Base-by-base conservation (phyloP, 1,140 invertebrate genomes). In the Drosophila sp. region DNA sequence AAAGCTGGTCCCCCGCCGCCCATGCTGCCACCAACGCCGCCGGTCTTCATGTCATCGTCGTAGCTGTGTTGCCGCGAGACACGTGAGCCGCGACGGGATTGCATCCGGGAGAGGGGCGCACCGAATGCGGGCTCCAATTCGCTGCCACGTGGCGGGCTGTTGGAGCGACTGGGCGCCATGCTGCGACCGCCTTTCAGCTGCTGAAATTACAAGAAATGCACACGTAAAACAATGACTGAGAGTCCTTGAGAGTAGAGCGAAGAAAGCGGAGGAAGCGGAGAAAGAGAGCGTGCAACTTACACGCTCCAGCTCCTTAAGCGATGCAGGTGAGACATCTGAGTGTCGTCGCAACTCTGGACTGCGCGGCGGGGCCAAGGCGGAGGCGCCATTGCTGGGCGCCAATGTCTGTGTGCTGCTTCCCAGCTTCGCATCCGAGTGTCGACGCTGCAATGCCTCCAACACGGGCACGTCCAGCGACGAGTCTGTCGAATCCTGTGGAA, bases 291-390 rank as follows among this genome's bases (percentile, higher is more conserved):
- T 4, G 14, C 4, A 32, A 89, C 92, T 93, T 93, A 97, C 96
- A 94, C 96, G 96, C 93, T 97, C 96, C 1, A 97, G 92, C 92
- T 97, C 96, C 86, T 97, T 97, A 4, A 97, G 92, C 36, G 96
- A 96, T 0, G 96, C 96, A 0, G 96, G 96, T 13, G 96, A 97
- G 0, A 97, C 96, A 71, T 97, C 96, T 0, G 96, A 97, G 81
- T 97, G 96, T 36, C 96, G 92, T 0, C 96, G 92, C 0, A 96
- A 91, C 78, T 97, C 96, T 0, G 96, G 95, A 66, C 95, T 96
- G 25, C 96, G 92, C 0, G 96, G 96, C 9, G 96, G 96, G 7
- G 95, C 96, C 11, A 97, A 91, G 8, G 92, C 92, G 2, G 21
- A 21, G 21, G 93, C 87, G 0, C 93, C 92, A 36, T 92, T 92